A percentile compares a stretch with the other conserved stretches of the same genome.
These are phyloP conservation scores for Atta cephalotes DNA, from an alignment of 1,140 invertebrate species.

Conservation along the genomic window DNA sequence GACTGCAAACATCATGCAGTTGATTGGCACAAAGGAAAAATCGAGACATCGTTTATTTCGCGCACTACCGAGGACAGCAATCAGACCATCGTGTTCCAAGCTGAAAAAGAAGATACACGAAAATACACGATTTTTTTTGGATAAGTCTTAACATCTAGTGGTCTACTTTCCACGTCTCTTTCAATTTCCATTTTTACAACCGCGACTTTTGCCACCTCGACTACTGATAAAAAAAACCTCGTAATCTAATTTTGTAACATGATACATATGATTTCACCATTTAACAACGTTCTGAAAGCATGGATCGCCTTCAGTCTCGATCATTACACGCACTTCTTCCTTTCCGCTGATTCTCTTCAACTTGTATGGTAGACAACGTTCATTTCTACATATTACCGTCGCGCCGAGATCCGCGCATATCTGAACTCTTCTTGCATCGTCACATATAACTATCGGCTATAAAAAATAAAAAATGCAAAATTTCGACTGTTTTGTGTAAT, in stretches of 20 bases:
- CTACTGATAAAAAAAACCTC: not conserved
- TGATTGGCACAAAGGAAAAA: not conserved
- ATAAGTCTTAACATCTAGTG: not conserved
- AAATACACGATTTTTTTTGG: not conserved
- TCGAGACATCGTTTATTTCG: conserved; percentile 14
- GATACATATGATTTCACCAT: conserved; percentile 24
- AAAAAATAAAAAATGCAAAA: not conserved
- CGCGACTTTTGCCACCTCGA: not conserved
- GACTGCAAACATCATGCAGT: conserved; percentile 30
- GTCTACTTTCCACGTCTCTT: not conserved
- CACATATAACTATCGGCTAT: conserved; percentile 45
- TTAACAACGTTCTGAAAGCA: conserved; percentile 5
- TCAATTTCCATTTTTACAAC: not conserved
- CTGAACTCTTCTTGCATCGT: conserved; percentile 6
- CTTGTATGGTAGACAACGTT: conserved; percentile 6
- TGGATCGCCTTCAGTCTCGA: conserved; percentile 51
- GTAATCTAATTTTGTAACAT: not conserved
- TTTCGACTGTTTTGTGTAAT: not conserved
- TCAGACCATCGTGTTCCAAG: conserved; percentile 34
- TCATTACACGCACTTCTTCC: conserved; percentile 39
- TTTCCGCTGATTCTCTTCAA: conserved; percentile 30
- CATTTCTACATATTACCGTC: not conserved
- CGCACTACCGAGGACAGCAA: conserved; percentile 41
- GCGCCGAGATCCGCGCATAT: conserved; percentile 51
- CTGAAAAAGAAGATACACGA: conserved; percentile 13